Conservation (phyloP, 2,113 vertebrate species). For the Amphiprion ocellaris region DNA sequence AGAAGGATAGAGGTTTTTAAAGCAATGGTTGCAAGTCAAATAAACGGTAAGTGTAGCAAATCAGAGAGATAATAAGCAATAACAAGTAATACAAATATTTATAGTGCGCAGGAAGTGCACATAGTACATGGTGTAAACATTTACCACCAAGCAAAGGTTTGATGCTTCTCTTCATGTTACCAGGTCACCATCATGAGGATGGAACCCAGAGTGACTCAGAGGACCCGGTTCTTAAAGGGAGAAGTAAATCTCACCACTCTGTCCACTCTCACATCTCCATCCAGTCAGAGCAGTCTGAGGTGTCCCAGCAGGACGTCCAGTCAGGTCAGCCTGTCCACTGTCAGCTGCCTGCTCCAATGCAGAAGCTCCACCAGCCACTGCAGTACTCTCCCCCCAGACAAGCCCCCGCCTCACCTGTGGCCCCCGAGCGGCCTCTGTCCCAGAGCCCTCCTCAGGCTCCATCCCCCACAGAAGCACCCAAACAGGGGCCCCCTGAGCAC, state of each 20-base stretch:
- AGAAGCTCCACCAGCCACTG: constrained; percentile 42
- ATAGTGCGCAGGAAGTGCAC: no score
- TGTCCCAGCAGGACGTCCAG: constrained; percentile 39
- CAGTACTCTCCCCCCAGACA: constrained; percentile 55
- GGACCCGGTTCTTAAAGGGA: constrained; percentile 84
- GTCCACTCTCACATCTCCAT: constrained; percentile 59
- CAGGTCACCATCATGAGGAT: constrained; percentile 95
- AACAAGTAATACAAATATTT: no score
- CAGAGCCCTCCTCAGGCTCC: constrained; percentile 56
- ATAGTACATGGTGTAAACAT: no score
- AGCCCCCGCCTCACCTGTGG: constrained; percentile 34
- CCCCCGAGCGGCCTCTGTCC: constrained; percentile 32
- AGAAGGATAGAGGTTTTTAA: no score
- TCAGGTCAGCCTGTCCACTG: constrained; percentile 19
- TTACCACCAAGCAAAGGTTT: no score
- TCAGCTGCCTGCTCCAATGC: background rate
- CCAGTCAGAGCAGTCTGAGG: constrained; percentile 52
- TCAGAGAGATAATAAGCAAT: no score
- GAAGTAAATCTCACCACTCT: constrained; percentile 75
- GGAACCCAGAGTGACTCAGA: constrained; percentile 97
- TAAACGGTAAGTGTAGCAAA: no score
- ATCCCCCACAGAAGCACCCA: constrained; percentile 28
- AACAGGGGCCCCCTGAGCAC: constrained; percentile 49
- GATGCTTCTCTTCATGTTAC: background rate
- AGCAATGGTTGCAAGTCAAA: no score